Base-by-base conservation (phyloP, 2,113 vertebrate species). In the Equus przewalskii region DNA sequence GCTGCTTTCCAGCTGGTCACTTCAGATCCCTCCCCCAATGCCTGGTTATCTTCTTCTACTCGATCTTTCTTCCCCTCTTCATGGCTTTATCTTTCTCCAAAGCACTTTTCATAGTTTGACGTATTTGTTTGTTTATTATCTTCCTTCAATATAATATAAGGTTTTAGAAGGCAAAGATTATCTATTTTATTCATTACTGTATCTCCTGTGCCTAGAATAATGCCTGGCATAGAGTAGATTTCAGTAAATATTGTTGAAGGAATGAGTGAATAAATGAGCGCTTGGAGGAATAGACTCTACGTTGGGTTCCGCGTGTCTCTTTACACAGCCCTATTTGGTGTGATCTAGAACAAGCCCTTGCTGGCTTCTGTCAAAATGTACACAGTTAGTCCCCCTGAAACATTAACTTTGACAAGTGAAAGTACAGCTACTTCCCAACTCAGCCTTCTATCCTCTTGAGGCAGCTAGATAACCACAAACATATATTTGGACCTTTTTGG, bases 241-340 rank as follows among this genome's bases (percentile, higher is more conserved):
- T 94, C 41, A 88, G 30, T 41, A 86, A 85, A 51, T 86, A 60
- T 28, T 91, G 22, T 13, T 94, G 19, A 85, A 70, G 33, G 72
- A 70, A n/a, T 80, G 49, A 85, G 26, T 19, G 7, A 62, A 56
- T 80, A 64, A 62, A 65, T 87, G 21, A 28, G 12, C 12, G 16
- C 51, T 76, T 89, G 19, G 24, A 73, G 12, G 36, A 41, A 79
- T 14, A 88, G 6, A 41, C 11, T 24, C 8, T 49, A 2, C n/a
- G 11, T 18, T 76, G 18, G 6, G 5, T 10, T 30, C 0, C 9
- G 2, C 1, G 11, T 26, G 5, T n/a, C 7, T 69, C 26, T 76
- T 84, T 26, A 18, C 1, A 15, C 1, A 46, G 56, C 28, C 13
- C 16, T 79, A 5, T 91, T 78, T 56, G 33, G 6, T 89, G 8